Conservation (phyloP, 2,797 vertebrate genomes). For the Pampus argenteus region DNA sequence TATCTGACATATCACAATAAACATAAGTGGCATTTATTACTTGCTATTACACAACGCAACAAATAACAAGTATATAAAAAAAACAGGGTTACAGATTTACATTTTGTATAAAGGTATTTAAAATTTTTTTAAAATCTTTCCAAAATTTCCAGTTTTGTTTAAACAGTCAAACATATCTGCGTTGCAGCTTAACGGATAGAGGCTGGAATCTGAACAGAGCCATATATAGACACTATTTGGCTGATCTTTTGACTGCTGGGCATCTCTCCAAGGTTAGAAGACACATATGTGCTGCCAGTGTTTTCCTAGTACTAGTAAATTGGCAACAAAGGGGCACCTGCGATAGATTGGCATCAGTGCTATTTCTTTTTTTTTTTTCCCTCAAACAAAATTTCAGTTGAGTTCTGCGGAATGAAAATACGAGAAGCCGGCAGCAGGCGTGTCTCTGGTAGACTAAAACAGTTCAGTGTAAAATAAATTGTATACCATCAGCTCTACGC, state of each 20-base stretch:
- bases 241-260: slow-evolving; percentile 59
- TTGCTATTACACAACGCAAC: neutral
- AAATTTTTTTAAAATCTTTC: no score
- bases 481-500: neutral
- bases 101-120: neutral
- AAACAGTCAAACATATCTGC: slow-evolving; percentile 20
- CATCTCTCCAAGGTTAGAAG: slow-evolving; percentile 57
- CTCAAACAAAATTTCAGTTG: slow-evolving; percentile 27
- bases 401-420: slow-evolving; percentile 17
- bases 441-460: neutral
- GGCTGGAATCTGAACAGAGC: slow-evolving; percentile 45
- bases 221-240: slow-evolving; percentile 62
- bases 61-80: slow-evolving; percentile 12
- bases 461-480: neutral
- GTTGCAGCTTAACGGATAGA: slow-evolving; percentile 5
- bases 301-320: slow-evolving; percentile 30
- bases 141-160: slow-evolving; percentile 12
- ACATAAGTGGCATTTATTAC: no score
- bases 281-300: slow-evolving; percentile 27
- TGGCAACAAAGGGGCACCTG: slow-evolving; percentile 58
- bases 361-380: neutral
- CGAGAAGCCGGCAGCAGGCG: neutral
- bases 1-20: neutral
- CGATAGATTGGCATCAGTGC: slow-evolving; percentile 43
- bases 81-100: neutral